Conservation (phyloP, 2,113 vertebrate species). For the Tragelaphus imberbis region DNA sequence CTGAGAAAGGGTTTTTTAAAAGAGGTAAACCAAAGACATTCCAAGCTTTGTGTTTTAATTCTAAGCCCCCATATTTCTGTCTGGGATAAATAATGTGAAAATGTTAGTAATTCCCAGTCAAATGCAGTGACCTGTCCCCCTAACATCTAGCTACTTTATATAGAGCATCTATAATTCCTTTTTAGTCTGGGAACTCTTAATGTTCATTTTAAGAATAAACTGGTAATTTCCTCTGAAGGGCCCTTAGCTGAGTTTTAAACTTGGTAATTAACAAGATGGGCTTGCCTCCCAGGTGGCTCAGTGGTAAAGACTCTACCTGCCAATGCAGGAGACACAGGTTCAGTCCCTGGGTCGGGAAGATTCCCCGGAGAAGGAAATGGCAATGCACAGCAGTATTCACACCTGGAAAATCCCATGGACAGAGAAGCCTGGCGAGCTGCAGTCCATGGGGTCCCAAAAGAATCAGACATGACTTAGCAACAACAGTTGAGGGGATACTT, state of each 20-base stretch:
- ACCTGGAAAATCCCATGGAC: neutral
- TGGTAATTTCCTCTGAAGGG: neutral
- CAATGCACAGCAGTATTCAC: neutral
- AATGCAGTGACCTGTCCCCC: neutral
- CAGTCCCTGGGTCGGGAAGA: neutral
- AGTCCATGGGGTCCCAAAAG: neutral
- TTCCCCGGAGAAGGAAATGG: neutral
- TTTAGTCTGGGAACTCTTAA: neutral
- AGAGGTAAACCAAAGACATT: neutral
- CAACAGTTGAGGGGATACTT: neutral
- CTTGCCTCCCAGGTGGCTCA: neutral
- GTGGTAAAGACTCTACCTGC: neutral
- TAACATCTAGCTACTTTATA: neutral
- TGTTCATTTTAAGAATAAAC: neutral
- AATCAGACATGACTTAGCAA: neutral
- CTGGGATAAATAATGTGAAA: neutral
- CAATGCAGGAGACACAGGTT: neutral
- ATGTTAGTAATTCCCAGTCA: neutral
- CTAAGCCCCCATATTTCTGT: neutral
- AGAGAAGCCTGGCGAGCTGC: neutral
- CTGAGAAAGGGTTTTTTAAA: neutral
- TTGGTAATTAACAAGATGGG: neutral
- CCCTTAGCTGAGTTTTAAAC: slow-evolving; percentile 3
- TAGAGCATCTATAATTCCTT: neutral
- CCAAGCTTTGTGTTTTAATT: neutral